A percentile compares a stretch with the other conserved stretches of the same genome.
These are phyloP conservation scores for Seladonia tumulorum DNA, from an alignment of 2,888 invertebrate species.

Conservation along the genomic window DNA sequence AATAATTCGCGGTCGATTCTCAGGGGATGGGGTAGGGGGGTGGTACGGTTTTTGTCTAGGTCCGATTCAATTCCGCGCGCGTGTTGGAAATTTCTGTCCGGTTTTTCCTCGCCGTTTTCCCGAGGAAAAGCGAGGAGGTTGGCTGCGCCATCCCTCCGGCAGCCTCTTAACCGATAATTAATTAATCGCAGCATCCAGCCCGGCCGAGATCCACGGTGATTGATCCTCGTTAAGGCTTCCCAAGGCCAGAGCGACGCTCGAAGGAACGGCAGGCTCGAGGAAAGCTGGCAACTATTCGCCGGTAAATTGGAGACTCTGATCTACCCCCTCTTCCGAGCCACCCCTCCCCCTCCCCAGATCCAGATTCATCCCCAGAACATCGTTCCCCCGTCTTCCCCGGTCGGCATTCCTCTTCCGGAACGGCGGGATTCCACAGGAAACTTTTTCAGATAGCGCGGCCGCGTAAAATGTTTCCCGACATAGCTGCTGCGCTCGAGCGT, in stretches of 20 bases:
- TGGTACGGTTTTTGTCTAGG: background rate
- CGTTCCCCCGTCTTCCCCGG: background rate
- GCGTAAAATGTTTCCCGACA: slow-evolving; percentile 37
- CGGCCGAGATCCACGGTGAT: slow-evolving; percentile 42
- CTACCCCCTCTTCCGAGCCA: slow-evolving; percentile 32
- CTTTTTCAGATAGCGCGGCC: slow-evolving; percentile 57
- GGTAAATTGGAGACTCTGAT: slow-evolving; percentile 59
- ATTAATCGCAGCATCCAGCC: slow-evolving; percentile 62
- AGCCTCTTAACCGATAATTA: slow-evolving; percentile 64
- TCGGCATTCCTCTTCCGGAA: slow-evolving; percentile 46
- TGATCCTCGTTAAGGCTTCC: slow-evolving; percentile 65
- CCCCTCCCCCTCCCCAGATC: background rate
- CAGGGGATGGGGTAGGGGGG: too few species aligned
- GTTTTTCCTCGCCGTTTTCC: background rate
- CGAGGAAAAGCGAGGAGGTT: background rate
- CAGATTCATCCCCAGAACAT: background rate
- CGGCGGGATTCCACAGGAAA: slow-evolving; percentile 33
- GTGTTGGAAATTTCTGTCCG: slow-evolving; percentile 1
- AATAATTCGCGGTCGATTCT: slow-evolving; percentile 6
- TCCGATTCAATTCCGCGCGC: background rate
- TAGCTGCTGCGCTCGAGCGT: background rate
- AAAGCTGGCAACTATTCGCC: slow-evolving; percentile 41
- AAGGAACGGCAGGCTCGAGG: slow-evolving; percentile 1
- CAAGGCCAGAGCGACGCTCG: slow-evolving; percentile 28
- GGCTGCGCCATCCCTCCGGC: slow-evolving; percentile 19